Evolutionary conservation across 2,113 vertebrate species (phyloP).

Genomic region (Rhinopomastus cyanomelas): DNA sequence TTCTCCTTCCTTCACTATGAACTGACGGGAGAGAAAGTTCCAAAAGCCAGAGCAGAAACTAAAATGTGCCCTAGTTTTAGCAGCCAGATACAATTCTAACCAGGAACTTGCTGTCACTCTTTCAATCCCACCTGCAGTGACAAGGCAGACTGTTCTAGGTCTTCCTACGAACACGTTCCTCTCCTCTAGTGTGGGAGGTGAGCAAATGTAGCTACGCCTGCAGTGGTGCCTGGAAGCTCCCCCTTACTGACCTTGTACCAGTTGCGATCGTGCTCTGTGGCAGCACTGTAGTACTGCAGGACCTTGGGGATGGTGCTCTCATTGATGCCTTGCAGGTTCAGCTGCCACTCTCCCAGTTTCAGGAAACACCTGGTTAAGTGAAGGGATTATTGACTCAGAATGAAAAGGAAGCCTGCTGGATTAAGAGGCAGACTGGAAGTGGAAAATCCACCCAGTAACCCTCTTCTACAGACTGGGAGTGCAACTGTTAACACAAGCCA

Average conservation of each 20-base stretch:
- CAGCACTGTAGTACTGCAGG: slow-evolving; percentile 94
- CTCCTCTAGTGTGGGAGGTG: not conserved
- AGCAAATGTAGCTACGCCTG: not conserved
- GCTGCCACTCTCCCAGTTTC: slow-evolving; percentile 98
- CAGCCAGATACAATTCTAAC: not conserved
- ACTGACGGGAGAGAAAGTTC: not conserved
- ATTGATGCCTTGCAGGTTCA: slow-evolving; percentile 97
- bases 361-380: slow-evolving; percentile 87
- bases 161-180: not conserved
- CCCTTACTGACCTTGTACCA: slow-evolving; percentile 93
- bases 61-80: not conserved
- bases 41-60: not conserved
- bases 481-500: not conserved
- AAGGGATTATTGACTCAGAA: slow-evolving; percentile 7
- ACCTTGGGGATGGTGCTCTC: slow-evolving; percentile 98
- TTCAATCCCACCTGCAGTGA: not conserved
- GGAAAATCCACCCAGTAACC: not conserved
- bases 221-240: not conserved
- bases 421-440: not conserved
- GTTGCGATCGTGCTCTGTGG: slow-evolving; percentile 95
- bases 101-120: not conserved
- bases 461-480: not conserved
- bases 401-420: not conserved
- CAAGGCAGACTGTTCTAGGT: not conserved
- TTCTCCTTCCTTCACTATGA: not conserved